A percentile compares a stretch with the other conserved stretches of the same genome.
phyloP scores from a whole-genome alignment of 1,140 invertebrate genomes.

The Eumaeus atala region DNA sequence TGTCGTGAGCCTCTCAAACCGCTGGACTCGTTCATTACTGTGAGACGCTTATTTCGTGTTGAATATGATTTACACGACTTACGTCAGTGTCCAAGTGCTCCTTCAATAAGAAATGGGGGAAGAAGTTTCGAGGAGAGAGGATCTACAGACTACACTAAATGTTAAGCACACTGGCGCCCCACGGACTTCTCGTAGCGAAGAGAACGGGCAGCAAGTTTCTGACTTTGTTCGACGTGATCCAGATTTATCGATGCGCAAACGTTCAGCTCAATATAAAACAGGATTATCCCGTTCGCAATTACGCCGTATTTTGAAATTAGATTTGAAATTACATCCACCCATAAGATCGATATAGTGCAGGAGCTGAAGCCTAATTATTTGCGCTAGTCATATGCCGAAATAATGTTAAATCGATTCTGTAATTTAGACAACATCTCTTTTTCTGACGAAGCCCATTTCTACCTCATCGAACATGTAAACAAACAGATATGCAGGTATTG shows the following conservation, averaged over 20 bases:
- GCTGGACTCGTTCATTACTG: constrained; percentile 13
- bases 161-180: constrained; percentile 20
- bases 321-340: constrained; percentile 17
- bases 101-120: constrained; percentile 26
- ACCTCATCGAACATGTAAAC: no score
- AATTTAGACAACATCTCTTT: constrained; percentile 35
- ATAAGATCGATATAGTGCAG: constrained; percentile 35
- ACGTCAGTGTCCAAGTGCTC: constrained; percentile 23
- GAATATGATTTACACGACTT: constrained; percentile 26
- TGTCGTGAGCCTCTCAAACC: no score
- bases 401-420: constrained; percentile 23
- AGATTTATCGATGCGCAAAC: constrained; percentile 28
- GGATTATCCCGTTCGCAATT: constrained; percentile 21
- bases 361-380: constrained; percentile 25
- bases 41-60: constrained; percentile 23
- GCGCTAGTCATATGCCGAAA: constrained; percentile 17
- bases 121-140: constrained; percentile 19
- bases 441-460: constrained; percentile 11
- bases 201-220: constrained; percentile 27
- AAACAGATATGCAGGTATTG: no score
- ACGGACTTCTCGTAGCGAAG: constrained; percentile 25
- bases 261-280: constrained; percentile 28
- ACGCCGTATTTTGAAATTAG: constrained; percentile 34
- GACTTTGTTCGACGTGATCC: constrained; percentile 25
- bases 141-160: constrained; percentile 28